A percentile compares a stretch with the other conserved stretches of the same genome.
Conservation (phyloP, 2,113 vertebrate genomes). For the Morphnarchus princeps region DNA sequence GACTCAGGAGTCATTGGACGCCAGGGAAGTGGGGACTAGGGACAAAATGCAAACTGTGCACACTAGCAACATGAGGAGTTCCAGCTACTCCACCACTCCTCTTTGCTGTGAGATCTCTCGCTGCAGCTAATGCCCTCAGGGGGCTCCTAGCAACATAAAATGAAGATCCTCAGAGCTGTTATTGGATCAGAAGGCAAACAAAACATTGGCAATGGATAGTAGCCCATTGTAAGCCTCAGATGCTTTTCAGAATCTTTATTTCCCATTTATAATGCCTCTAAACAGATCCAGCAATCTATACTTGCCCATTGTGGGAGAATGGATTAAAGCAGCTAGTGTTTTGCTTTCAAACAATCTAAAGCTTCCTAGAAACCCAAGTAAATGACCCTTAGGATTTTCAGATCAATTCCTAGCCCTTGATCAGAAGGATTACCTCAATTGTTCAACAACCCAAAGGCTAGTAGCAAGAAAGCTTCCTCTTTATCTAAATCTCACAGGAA, state of each 20-base stretch:
- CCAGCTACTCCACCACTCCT: not conserved
- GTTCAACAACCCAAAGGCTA: not conserved
- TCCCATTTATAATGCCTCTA: not conserved
- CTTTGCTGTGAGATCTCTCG: not conserved
- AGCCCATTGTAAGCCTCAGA: not conserved
- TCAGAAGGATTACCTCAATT: not conserved
- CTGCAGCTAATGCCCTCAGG: not conserved
- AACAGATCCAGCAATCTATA: not conserved
- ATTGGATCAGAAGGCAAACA: not conserved
- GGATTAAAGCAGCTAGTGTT: not conserved
- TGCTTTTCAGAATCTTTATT: not conserved
- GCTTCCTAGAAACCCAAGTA: not conserved
- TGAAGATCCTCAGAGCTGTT: not conserved
- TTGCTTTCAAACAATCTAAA: not conserved
- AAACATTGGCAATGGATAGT: rapidly evolving
- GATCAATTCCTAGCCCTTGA: not conserved
- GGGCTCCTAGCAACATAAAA: not conserved
- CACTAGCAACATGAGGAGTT: rapidly evolving
- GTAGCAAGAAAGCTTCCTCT: not conserved
- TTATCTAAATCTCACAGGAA: not conserved
- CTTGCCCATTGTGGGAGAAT: not conserved
- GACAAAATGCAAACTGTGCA: not conserved
- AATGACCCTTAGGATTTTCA: not conserved
- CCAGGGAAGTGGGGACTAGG: not conserved
- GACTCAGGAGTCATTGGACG: not conserved